Evolutionary conservation across 2,113 vertebrate genomes (phyloP), one percentile per base, ranked within the genome.

Genomic region (Daboia siamensis): DNA sequence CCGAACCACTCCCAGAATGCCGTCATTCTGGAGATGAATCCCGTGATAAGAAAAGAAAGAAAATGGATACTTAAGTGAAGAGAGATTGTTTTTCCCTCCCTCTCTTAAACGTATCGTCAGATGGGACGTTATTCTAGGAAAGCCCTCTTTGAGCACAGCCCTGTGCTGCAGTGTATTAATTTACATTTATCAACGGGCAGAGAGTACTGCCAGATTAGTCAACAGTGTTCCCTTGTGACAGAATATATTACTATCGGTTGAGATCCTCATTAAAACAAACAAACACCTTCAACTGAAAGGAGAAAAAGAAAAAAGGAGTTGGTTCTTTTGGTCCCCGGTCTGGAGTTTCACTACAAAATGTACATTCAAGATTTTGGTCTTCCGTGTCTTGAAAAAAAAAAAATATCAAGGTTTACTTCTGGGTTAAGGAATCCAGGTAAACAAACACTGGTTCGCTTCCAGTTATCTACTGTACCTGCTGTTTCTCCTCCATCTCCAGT

Each of bases 291-390:
- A 57, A 84, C 52, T 39, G n/a, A 57, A 52, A 87, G 24, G 74
- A 2, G 8, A 15, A 6, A 15, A 69, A 24, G 23, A 54, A 29
- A 48, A 61, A 9, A 87, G 46, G 92, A 94, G n/a, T 48, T 94
- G 95, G 93, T 95, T 88, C 95, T 94, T 98, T 99, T 99, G 98
- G 98, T 99, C 98, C 98, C 98, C 97, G 97, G 96, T 96, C 96
- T 94, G 97, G 96, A 97, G 98, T 98, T 98, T 98, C 95, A 94
- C 98, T 98, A 98, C 98, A 98, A 99, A 98, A 98, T 97, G 98
- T 98, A 99, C 98, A 99, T 99, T 99, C 98, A 98, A 95, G 93
- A 97, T 97, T 91, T 98, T 98, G 97, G 97, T 97, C 97, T 97
- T 97, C 96, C 96, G 94, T 95, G 56, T 95, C 98, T 97, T 97